phyloP scores from a whole-genome alignment of 2,888 invertebrate genomes.

The Agrotis segetum region DNA sequence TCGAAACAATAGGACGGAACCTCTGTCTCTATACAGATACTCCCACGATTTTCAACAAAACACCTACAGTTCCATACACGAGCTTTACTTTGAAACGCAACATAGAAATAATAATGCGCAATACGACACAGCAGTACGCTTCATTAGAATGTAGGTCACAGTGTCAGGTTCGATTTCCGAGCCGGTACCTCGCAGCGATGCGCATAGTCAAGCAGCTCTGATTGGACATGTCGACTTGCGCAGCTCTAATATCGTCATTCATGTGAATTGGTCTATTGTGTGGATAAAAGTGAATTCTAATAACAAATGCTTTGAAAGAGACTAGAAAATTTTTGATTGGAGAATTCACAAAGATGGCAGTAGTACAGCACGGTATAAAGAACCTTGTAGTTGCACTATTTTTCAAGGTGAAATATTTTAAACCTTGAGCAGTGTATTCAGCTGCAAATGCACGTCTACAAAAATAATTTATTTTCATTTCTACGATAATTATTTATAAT shows the following conservation, averaged over 20 bases:
- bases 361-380: not conserved
- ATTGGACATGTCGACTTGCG: constrained; percentile 46
- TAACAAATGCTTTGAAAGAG: not conserved
- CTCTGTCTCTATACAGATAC: not conserved
- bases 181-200: constrained; percentile 53
- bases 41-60: constrained; percentile 14
- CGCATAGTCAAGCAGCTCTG: constrained; percentile 48
- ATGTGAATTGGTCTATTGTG: constrained; percentile 13
- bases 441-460: constrained; percentile 3
- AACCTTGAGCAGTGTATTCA: constrained; percentile 22
- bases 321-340: too few species aligned
- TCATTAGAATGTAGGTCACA: constrained; percentile 66
- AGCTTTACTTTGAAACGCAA: constrained; percentile 30
- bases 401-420: constrained; percentile 28
- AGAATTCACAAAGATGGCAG: not conserved
- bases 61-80: constrained; percentile 21
- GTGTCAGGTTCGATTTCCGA: constrained; percentile 68
- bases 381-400: not conserved
- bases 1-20: constrained; percentile 15
- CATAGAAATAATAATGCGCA: constrained; percentile 57
- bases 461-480: constrained; percentile 10
- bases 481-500: constrained; percentile 3
- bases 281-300: not conserved
- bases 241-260: constrained; percentile 29
- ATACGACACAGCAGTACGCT: constrained; percentile 48